Evolutionary conservation across 2,113 vertebrate genomes (phyloP).

Genomic region (Carlito syrichta): DNA sequence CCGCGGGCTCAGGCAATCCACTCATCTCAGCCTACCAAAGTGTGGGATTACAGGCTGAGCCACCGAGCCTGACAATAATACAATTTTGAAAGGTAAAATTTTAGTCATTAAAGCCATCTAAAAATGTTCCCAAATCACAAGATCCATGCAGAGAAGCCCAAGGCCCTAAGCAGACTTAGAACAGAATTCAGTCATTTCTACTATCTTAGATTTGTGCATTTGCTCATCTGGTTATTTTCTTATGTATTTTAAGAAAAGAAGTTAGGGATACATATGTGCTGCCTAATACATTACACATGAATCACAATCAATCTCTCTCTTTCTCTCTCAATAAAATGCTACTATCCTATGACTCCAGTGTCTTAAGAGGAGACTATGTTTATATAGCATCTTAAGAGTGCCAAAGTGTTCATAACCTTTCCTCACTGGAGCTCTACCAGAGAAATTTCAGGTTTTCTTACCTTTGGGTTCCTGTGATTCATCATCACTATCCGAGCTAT

Average conservation of each 20-base stretch:
- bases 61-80: no score
- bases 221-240: background rate
- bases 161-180: background rate
- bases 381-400: background rate
- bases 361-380: background rate
- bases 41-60: no score
- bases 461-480: conserved; percentile 89
- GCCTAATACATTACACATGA: background rate
- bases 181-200: background rate
- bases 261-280: no score
- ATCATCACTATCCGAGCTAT: conserved; percentile 92
- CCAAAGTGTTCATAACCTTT: background rate
- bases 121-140: background rate
- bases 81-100: background rate
- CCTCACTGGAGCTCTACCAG: fast-evolving
- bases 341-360: no score
- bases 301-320: background rate
- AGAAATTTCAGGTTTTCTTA: conserved; percentile 69
- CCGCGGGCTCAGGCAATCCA: no score
- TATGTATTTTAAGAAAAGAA: background rate
- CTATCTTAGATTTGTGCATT: background rate
- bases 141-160: background rate
- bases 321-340: background rate
- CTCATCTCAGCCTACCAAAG: no score
- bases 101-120: background rate